phyloP scores from a whole-genome alignment of 2,113 vertebrate species.

The Gobio gobio region DNA sequence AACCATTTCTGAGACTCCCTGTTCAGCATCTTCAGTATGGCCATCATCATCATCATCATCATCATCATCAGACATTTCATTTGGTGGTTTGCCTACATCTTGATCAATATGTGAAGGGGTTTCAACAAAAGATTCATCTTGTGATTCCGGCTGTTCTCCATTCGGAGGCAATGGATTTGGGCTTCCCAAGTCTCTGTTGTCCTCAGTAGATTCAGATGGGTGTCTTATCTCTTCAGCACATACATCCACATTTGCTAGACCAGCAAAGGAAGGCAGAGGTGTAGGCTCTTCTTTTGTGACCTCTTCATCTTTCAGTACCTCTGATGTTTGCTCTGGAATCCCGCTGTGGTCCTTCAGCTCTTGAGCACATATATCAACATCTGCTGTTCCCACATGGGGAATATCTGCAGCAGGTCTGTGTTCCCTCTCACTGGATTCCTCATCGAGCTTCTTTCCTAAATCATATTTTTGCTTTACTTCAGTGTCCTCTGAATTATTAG shows the following conservation, averaged over 20 bases:
- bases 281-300: conserved; percentile 45
- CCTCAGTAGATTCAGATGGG: conserved; percentile 20
- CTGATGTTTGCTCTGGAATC: conserved; percentile 32
- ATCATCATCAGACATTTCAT: conserved; percentile 25
- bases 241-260: conserved; percentile 57
- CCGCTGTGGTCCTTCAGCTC: conserved; percentile 43
- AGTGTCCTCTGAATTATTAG: conserved; percentile 29
- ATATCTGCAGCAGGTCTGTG: neutral
- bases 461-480: conserved; percentile 45
- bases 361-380: conserved; percentile 52
- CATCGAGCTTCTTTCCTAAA: conserved; percentile 25
- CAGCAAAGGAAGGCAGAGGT: conserved; percentile 35
- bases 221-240: conserved; percentile 59
- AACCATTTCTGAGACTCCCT: conserved; percentile 29
- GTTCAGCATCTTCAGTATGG: conserved; percentile 2
- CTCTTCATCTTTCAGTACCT: conserved; percentile 54
- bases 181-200: conserved; percentile 48
- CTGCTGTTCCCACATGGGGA: conserved; percentile 22
- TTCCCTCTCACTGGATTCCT: conserved; percentile 36
- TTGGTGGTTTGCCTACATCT: conserved; percentile 4
- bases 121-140: conserved; percentile 19
- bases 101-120: conserved; percentile 19
- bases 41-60: conserved; percentile 9
- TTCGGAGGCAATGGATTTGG: conserved; percentile 34
- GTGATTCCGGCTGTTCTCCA: conserved; percentile 40